Percentiles rank a stretch among this genome's conserved stretches.
Evolutionary conservation across 1,140 invertebrate genomes (phyloP).

Genomic region (Hermatobates lingyangjiaoensis): DNA sequence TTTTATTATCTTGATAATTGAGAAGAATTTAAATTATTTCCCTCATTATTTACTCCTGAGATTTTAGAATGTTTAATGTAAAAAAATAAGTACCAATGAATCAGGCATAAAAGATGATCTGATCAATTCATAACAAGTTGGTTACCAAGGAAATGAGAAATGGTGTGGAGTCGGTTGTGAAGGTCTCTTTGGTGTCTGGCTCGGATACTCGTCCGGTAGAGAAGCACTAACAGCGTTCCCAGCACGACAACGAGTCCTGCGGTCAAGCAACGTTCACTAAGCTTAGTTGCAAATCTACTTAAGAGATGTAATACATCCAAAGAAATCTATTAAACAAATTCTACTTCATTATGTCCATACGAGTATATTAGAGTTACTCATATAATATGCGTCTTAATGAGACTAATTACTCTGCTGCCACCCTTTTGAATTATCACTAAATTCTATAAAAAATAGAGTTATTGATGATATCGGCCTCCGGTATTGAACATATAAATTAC

Average conservation of each 20-base stretch:
- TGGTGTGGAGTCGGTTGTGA: constrained; percentile 42
- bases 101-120: no score
- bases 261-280: background rate
- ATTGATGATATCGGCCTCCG: no score
- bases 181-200: constrained; percentile 39
- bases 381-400: background rate
- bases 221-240: constrained; percentile 37
- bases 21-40: no score
- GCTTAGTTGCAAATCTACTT: background rate
- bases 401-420: no score
- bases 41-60: no score
- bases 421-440: no score
- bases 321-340: background rate
- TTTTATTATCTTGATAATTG: no score
- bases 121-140: no score
- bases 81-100: no score
- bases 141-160: constrained; percentile 43
- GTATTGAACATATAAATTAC: no score
- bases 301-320: background rate
- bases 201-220: constrained; percentile 40
- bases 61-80: no score
- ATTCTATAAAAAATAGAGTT: no score
- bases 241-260: constrained; percentile 39
- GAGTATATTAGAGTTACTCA: background rate
- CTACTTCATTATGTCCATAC: background rate